Base-by-base conservation (phyloP, 2,888 invertebrate species). In the Deilephila porcellus region DNA sequence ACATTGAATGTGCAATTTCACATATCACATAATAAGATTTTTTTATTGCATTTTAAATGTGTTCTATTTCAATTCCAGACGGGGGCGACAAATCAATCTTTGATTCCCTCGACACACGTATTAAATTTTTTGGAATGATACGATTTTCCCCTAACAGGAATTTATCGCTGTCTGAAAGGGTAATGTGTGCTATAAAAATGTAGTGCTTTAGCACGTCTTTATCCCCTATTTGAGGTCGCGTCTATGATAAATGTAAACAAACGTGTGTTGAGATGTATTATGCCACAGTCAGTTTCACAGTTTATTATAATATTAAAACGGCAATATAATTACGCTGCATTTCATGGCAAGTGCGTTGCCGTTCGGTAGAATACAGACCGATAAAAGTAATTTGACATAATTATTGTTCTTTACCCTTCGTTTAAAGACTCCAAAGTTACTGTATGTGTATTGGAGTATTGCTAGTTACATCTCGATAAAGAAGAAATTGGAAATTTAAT, bases 151-250 rank as follows among this genome's bases (percentile, higher is more conserved):
- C 11, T 20, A 14, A n/a, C 20, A 20, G 11, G 45, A 64, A 45
- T 64, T 64, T 64, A 64, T 64, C 45, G 20, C 20, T 14, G 45
- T 45, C 11, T 64, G 34, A 8, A 45, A 14, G 63, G n/a, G 63
- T 37, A 64, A 64, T 20, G 37, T 37, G 45, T 14, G 64, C 64
- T 64, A 64, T 64, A 64, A 45, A 64, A 64, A 6, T 45, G 64
- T 45, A 64, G 64, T 45, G 45, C 37, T 64, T 64, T 45, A n/a
- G 20, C 20, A 64, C 64, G 5, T 45, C 37, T 37, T 45, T 20
- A 7, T 45, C 14, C 20, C 64, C 4, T n/a, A 20, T 45, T 11
- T 45, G 20, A 45, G 45, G 20, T 45, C 20, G 3, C 64, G 64
- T 37, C 20, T 14, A 37, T 45, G 20, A 45, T 20, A 14, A 45